Base-by-base conservation (phyloP, 2,888 invertebrate species). In the Autographa gamma region DNA sequence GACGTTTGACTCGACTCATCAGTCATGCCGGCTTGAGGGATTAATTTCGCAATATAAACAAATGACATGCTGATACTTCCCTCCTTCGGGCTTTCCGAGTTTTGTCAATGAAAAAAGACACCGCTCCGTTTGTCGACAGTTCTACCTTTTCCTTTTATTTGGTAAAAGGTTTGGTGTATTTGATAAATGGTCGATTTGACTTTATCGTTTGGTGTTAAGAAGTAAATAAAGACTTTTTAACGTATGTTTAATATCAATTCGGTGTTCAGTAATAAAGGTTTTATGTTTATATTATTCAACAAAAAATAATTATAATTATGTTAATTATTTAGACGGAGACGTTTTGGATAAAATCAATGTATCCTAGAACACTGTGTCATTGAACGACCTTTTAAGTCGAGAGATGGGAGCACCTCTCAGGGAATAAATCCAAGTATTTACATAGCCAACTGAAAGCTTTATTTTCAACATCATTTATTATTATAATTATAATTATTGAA, bases 11-110 rank as follows among this genome's bases (percentile, higher is more conserved):
- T 93, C 85, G 85, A 81, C 83, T 89, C 92, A 93, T 92, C 92
- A 89, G 89, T 92, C 92, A 92, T 89, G 85, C 74, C 73, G 80
- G 80, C 87, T 87, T 85, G 79, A 86, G 89, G 91, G 91, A 93
- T 93, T 93, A 90, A 93, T 93, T 91, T 89, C 85, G 84, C 90
- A 89, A 92, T 91, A 92, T 91, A 92, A 92, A 92, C 92, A 92
- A 93, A 93, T 93, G 90, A 91, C 89, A 89, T 88, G 89, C 89
- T 90, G 90, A 91, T 91, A 91, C 92, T 90, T 86, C 88, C 86
- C 86, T 84, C 81, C 84, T 79, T 60, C 70, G 77, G 80, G 82
- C 85, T 79, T 84, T 80, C 70, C 73, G 72, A 83, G 83, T 79
- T 83, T 80, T 76, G 78, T 80, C 80, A 78, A 80, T 86, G 85